Base-by-base conservation (phyloP, 2,888 invertebrate genomes). In the Zygogramma bicolorata region DNA sequence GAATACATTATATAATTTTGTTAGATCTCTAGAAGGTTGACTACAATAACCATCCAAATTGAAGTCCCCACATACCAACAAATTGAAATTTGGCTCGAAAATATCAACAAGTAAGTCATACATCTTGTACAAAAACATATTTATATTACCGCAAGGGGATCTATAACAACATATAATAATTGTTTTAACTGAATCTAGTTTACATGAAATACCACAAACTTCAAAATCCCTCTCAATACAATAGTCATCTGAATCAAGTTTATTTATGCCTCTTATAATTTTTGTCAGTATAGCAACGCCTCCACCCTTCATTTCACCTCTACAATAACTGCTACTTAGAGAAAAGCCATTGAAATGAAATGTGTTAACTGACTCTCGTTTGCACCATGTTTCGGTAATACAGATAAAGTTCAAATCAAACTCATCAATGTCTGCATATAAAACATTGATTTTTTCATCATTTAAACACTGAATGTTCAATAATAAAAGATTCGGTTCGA, bases 391-490 rank as follows among this genome's bases (percentile, higher is more conserved):
- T 40, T 40, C 40, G n/a, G 40, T 40, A 40, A 40, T n/a, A 40
- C 40, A 40, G n/a, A 40, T 40, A 13, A 40, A 10, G 40, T n/a
- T n/a, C n/a, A n/a, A n/a, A n/a, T n/a, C n/a, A n/a, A n/a, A n/a
- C n/a, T n/a, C n/a, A n/a, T n/a, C 10, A 10, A 40, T 40, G 40
- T 40, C 40, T 40, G 40, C 40, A 40, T 13, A 10, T 40, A 40
- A n/a, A 40, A 40, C 10, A 40, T 40, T 13, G 13, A 40, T 10
- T 3, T 40, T 40, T 40, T 7, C 22, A 34, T 60, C 38, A 60
- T 60, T 60, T 20, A 60, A 20, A 60, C 38, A 60, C 31, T 60
- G 60, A 60, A 60, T 60, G 20, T 60, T 60, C 20, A 31, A 60
- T 60, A 18, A 60, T 60, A 60, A 60, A 29, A 60, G 40, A 40